Evolutionary conservation across 1,140 invertebrate species (phyloP).

Genomic region (Neodiprion virginianus): DNA sequence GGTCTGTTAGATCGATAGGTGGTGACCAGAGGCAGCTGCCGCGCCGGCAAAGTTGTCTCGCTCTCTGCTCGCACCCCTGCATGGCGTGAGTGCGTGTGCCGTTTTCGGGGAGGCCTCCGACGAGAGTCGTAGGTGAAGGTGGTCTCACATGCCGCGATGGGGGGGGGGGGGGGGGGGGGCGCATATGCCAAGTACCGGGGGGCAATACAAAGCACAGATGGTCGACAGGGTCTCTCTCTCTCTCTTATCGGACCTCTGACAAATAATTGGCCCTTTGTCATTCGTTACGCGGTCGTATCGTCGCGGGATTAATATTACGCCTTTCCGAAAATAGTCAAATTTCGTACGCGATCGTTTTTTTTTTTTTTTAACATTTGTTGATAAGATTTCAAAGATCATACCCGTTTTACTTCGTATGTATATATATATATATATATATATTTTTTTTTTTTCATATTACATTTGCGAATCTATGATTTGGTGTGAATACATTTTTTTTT

Average conservation of each 20-base stretch:
- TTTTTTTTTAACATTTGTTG: no score
- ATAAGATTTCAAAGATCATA: no score
- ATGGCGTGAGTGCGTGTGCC: not conserved
- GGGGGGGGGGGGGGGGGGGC: conserved; percentile 18
- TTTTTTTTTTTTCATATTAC: no score
- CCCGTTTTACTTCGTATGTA: no score
- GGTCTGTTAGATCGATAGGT: not conserved
- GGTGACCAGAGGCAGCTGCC: not conserved
- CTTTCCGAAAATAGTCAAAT: no score
- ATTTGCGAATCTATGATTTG: no score
- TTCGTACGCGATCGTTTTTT: no score
- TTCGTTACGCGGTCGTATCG: not conserved
- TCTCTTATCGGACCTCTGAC: conserved; percentile 38
- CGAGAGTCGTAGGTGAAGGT: conserved; percentile 24
- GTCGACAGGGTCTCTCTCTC: conserved; percentile 25
- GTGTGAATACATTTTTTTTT: no score
- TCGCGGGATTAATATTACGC: no score
- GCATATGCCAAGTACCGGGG: conserved; percentile 38
- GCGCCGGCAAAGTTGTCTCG: not conserved
- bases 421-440: no score
- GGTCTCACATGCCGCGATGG: not conserved
- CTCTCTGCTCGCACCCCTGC: not conserved
- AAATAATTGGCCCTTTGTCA: conserved; percentile 37
- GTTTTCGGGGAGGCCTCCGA: conserved; percentile 45
- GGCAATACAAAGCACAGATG: conserved; percentile 52